phyloP scores from a whole-genome alignment of 2,888 invertebrate genomes.

The Nemotelus nigrinus region DNA sequence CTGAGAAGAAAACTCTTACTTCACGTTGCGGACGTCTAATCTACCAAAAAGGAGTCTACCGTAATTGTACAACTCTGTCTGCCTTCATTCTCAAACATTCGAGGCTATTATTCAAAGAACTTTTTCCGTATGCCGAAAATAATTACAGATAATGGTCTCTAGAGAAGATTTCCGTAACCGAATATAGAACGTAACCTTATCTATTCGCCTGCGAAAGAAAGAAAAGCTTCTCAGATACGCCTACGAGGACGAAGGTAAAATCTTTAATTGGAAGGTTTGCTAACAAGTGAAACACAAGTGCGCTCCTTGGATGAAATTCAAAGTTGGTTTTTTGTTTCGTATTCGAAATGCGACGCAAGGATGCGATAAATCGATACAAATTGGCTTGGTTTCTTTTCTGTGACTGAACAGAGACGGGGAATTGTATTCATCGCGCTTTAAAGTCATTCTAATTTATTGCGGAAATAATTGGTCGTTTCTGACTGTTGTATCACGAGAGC shows the following conservation, averaged over 20 bases:
- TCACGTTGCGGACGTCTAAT: not conserved
- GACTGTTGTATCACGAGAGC: too few species aligned
- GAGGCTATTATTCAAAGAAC: not conserved
- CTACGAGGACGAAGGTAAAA: not conserved
- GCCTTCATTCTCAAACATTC: not conserved
- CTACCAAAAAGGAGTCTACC: not conserved
- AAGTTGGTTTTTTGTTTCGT: too few species aligned
- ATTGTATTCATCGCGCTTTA: too few species aligned
- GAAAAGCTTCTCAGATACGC: not conserved
- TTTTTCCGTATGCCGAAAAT: constrained; percentile 25
- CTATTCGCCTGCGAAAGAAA: not conserved
- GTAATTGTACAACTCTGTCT: not conserved
- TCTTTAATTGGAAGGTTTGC: not conserved
- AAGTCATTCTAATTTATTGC: too few species aligned
- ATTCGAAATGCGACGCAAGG: too few species aligned
- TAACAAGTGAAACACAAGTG: not conserved
- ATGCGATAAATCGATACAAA: too few species aligned
- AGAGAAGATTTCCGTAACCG: constrained; percentile 21
- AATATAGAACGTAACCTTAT: constrained; percentile 32
- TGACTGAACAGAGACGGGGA: too few species aligned
- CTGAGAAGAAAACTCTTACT: constrained; percentile 1
- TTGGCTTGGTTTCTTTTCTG: too few species aligned
- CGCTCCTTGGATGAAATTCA: too few species aligned
- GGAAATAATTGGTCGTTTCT: too few species aligned
- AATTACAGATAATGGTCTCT: constrained; percentile 31